These are phyloP conservation scores for Hydrolagus colliei DNA, from an alignment of 2,797 vertebrate genomes.

Conservation along the genomic window DNA sequence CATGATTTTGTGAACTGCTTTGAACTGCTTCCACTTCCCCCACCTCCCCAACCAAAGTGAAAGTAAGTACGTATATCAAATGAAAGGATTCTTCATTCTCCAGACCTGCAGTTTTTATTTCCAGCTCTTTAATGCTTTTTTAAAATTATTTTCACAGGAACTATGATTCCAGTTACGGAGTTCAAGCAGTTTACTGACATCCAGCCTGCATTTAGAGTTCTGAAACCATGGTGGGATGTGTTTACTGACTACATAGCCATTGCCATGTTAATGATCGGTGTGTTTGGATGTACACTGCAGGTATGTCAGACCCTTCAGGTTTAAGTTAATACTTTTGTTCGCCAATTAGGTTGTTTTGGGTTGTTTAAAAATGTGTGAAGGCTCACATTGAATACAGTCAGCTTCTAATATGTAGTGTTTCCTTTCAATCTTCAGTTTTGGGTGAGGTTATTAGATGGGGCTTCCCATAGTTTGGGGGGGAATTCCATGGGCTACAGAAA, in stretches of 20 bases:
- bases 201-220: slow-evolving; percentile 89
- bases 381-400: not conserved
- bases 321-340: too few species aligned
- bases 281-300: slow-evolving; percentile 95
- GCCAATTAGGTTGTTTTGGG: too few species aligned
- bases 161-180: slow-evolving; percentile 96
- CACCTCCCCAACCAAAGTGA: too few species aligned
- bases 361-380: not conserved
- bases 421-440: too few species aligned
- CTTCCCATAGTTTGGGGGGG: too few species aligned
- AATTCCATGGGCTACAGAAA: too few species aligned
- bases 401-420: not conserved
- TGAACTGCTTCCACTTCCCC: too few species aligned
- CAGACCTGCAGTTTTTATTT: slow-evolving; percentile 34
- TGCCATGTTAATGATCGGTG: slow-evolving; percentile 96
- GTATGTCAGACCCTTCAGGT: slow-evolving; percentile 49
- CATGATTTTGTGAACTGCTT: too few species aligned
- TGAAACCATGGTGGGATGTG: slow-evolving; percentile 99
- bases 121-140: slow-evolving; percentile 39
- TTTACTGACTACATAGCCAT: slow-evolving; percentile 94
- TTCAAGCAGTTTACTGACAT: slow-evolving; percentile 96
- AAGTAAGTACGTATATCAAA: too few species aligned
- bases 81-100: not conserved
- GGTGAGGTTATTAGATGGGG: too few species aligned
- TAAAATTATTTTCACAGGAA: slow-evolving; percentile 55